A percentile compares a stretch with the other conserved stretches of the same genome.
Evolutionary conservation across 2,888 invertebrate species (phyloP).

Genomic region (Spatulosminthurus flaviceps): DNA sequence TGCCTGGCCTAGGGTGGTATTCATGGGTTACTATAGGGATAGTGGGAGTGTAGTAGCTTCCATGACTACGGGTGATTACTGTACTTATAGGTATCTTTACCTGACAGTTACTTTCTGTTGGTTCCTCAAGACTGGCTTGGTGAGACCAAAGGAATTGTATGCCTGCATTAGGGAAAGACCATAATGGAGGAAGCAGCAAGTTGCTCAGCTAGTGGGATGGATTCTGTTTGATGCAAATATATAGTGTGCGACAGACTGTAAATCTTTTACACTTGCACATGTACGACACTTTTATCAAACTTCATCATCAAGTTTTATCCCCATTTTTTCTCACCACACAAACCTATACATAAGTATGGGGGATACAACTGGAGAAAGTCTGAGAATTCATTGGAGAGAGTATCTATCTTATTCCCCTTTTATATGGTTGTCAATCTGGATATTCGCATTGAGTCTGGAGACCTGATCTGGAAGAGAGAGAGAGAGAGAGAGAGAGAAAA

Average conservation of each 20-base stretch:
- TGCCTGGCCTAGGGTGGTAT: no score
- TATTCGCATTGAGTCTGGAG: background rate
- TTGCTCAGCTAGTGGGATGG: no score
- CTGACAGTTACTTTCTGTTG: no score
- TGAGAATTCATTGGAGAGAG: background rate
- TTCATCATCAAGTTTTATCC: constrained; percentile 1
- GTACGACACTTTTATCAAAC: constrained; percentile 2
- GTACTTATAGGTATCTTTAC: no score
- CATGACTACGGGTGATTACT: no score
- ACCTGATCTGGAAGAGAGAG: background rate
- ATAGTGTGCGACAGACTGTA: constrained; percentile 3
- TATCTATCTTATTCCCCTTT: background rate
- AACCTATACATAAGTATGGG: no score
- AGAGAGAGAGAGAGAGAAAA: constrained; percentile 29
- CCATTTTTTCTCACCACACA: constrained; percentile 5
- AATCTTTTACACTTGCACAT: background rate
- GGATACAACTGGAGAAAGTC: background rate
- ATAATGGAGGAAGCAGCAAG: no score
- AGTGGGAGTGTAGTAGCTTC: no score
- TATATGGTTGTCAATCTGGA: constrained; percentile 10
- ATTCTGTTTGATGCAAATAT: constrained; percentile 1
- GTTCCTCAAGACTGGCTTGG: no score
- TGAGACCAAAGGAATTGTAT: no score
- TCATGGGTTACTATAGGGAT: no score
- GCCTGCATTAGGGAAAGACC: no score